Percentiles rank a stretch among this genome's conserved stretches.
These are phyloP conservation scores for Hypsibius dujardini DNA, from an alignment of 1,140 invertebrate species.

Conservation along the genomic window DNA sequence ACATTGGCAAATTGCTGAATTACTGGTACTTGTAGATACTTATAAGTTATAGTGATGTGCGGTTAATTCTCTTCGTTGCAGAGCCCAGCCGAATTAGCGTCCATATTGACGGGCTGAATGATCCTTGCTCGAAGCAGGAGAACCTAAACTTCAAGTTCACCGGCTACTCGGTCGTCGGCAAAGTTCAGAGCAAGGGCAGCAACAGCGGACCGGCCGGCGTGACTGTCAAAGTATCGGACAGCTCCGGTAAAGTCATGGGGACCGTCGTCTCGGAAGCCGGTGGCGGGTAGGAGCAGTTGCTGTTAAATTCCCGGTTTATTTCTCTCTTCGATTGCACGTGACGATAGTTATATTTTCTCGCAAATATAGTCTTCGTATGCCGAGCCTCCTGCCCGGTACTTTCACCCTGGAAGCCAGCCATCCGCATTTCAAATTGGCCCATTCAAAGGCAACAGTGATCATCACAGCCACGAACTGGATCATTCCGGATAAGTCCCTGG, in stretches of 20 bases:
- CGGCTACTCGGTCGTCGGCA: constrained; percentile 24
- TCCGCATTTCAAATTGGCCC: constrained; percentile 39
- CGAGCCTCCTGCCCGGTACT: constrained; percentile 66
- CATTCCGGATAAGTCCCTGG: constrained; percentile 37
- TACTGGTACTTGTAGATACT: no score
- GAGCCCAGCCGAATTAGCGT: constrained; percentile 64
- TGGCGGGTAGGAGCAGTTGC: constrained; percentile 54
- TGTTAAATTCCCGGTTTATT: constrained; percentile 19
- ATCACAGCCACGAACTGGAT: constrained; percentile 61
- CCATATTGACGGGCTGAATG: constrained; percentile 60
- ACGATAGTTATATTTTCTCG: no score
- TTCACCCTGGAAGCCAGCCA: constrained; percentile 62
- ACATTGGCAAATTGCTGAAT: no score
- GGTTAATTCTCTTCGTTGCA: no score
- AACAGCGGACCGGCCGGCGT: constrained; percentile 55
- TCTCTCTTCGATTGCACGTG: no score
- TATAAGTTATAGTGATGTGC: no score
- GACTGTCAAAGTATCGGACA: constrained; percentile 46
- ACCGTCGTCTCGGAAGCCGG: constrained; percentile 47
- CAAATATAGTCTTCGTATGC: constrained; percentile 39
- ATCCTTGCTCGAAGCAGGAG: constrained; percentile 66
- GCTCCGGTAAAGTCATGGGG: constrained; percentile 37
- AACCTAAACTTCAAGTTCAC: constrained; percentile 68
- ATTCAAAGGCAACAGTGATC: constrained; percentile 35
- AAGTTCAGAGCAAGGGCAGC: constrained; percentile 46